Conservation (phyloP, 2,797 vertebrate genomes). For the Sebastes oblongus region DNA sequence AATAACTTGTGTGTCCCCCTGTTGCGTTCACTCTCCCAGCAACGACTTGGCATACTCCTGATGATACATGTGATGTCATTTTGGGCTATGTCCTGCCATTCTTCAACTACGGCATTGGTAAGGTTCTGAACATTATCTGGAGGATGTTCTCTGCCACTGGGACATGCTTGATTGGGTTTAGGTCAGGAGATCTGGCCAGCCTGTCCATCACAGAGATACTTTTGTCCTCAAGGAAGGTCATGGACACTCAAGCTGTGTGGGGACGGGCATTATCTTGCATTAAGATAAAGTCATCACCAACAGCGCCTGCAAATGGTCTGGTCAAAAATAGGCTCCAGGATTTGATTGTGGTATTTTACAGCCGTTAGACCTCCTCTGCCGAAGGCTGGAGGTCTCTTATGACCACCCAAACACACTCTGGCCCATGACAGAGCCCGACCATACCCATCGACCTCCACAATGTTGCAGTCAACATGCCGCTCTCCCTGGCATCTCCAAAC, state of each 20-base stretch:
- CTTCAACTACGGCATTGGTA: not conserved
- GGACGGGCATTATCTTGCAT: not conserved
- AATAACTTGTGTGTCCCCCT: not conserved
- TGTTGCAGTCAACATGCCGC: not conserved
- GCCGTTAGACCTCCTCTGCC: not conserved
- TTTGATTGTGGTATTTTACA: not conserved
- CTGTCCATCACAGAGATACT: not conserved
- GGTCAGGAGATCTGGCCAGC: not conserved
- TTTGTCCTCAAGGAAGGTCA: not conserved
- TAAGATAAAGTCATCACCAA: not conserved
- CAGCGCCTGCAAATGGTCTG: not conserved
- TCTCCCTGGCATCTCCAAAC: not conserved
- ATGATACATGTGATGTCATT: not conserved
- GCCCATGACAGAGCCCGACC: not conserved
- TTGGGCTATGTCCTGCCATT: not conserved
- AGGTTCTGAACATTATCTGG: not conserved
- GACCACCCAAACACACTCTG: not conserved
- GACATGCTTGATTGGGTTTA: not conserved
- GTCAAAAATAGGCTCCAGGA: not conserved
- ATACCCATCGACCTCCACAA: not conserved
- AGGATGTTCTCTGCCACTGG: not conserved
- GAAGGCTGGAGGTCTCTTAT: not conserved
- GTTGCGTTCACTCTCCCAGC: not conserved
- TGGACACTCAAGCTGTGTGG: not conserved
- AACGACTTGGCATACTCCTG: not conserved